phyloP scores from a whole-genome alignment of 2,888 invertebrate species.

The Autographa pulchrina region DNA sequence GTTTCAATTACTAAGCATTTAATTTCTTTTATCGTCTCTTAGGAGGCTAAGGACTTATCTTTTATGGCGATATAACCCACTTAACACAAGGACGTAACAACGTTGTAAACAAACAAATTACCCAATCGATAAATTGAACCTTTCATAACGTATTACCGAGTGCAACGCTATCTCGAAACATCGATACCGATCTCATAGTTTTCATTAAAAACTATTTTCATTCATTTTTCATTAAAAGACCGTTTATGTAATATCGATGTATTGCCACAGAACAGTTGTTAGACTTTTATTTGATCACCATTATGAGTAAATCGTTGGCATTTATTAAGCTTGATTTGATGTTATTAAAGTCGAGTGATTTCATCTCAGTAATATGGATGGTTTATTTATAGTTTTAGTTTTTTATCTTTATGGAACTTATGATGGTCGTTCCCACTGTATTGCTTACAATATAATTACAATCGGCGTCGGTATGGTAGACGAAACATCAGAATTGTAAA shows the following conservation, averaged over 20 bases:
- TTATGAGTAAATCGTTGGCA: not conserved
- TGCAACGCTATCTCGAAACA: constrained; percentile 37
- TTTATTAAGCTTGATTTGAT: constrained; percentile 11
- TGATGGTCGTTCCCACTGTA: not conserved
- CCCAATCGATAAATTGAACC: constrained; percentile 34
- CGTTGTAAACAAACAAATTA: constrained; percentile 35
- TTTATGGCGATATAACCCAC: constrained; percentile 27
- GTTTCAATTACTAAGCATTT: not conserved
- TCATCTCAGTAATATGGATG: constrained; percentile 14
- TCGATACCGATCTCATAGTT: constrained; percentile 47
- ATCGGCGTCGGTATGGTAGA: not conserved
- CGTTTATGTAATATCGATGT: constrained; percentile 67
- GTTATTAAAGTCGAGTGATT: constrained; percentile 31
- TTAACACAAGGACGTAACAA: constrained; percentile 35
- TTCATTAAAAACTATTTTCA: constrained; percentile 46
- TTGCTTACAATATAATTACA: not conserved
- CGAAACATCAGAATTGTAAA: not conserved
- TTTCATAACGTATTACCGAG: constrained; percentile 42
- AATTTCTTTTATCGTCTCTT: not conserved
- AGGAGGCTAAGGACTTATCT: constrained; percentile 5
- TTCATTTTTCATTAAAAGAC: too few relatives aligned
- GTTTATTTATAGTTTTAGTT: not conserved
- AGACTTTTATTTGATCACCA: constrained; percentile 52
- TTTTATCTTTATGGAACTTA: constrained; percentile 5
- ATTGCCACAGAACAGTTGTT: constrained; percentile 58